Evolutionary conservation across 1,140 invertebrate genomes (phyloP).

Genomic region (Heliconius eleuchia): DNA sequence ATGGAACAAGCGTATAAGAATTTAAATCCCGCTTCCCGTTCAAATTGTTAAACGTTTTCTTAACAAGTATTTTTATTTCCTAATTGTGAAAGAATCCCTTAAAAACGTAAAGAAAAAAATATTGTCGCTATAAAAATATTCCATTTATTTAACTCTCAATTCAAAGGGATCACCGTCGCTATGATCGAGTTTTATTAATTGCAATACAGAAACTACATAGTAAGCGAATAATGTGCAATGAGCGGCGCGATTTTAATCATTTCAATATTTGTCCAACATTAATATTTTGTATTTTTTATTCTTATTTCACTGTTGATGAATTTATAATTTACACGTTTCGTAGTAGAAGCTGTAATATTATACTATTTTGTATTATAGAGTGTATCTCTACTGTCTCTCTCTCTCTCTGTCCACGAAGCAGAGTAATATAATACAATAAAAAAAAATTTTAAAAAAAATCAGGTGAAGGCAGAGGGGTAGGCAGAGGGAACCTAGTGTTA

Average conservation of each 20-base stretch:
- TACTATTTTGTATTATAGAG: background rate
- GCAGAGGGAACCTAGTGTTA: too few species aligned
- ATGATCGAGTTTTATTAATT: slow-evolving; percentile 43
- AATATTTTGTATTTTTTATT: background rate
- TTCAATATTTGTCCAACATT: background rate
- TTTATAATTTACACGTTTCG: background rate
- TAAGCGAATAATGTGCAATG: slow-evolving; percentile 9
- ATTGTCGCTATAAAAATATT: background rate
- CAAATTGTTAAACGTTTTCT: too few species aligned
- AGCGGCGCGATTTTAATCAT: background rate
- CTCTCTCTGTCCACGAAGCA: too few species aligned
- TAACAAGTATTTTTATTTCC: too few species aligned
- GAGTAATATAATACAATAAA: too few species aligned
- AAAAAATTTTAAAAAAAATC: too few species aligned
- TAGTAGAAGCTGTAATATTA: background rate
- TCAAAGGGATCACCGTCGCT: slow-evolving; percentile 28
- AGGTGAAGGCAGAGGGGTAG: too few species aligned
- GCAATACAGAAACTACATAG: background rate
- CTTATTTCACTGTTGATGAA: background rate
- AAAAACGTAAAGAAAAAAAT: too few species aligned
- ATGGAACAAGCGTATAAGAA: too few species aligned
- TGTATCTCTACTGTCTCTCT: too few species aligned
- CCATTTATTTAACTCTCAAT: slow-evolving; percentile 46
- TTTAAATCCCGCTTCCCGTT: too few species aligned
- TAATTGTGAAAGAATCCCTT: too few species aligned